These are phyloP conservation scores for Brachionus rotundiformis DNA, from an alignment of 1,140 invertebrate genomes.

Conservation along the genomic window DNA sequence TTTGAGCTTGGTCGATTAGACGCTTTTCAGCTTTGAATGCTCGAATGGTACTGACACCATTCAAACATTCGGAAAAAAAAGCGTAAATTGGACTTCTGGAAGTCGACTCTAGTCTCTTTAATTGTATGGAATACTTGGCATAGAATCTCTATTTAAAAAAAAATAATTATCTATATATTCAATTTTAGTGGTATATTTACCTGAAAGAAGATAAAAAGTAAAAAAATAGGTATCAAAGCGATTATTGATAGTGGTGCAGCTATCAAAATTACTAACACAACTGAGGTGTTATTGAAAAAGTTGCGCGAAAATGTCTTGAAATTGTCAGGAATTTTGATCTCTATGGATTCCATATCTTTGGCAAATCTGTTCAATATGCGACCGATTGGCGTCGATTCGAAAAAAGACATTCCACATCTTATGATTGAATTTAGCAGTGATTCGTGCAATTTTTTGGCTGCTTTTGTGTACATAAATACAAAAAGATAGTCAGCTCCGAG, in stretches of 20 bases:
- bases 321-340: conserved; percentile 62
- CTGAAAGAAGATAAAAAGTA: conserved; percentile 40
- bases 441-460: conserved; percentile 1
- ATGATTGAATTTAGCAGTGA: conserved; percentile 63
- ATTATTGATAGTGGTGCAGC: conserved; percentile 1
- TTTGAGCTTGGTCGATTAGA: conserved; percentile 61
- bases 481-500: background rate
- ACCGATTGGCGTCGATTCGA: conserved; percentile 76
- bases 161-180: no score
- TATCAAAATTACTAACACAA: conserved; percentile 47
- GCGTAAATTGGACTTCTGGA: conserved; percentile 95
- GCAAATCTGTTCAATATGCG: conserved; percentile 74
- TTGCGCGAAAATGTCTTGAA: conserved; percentile 21
- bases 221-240: conserved; percentile 24
- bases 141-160: conserved; percentile 66
- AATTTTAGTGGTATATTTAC: background rate
- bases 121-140: conserved; percentile 84
- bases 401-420: conserved; percentile 73
- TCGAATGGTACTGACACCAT: conserved; percentile 67
- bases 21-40: conserved; percentile 65
- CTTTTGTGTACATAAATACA: conserved; percentile 16
- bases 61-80: conserved; percentile 85
- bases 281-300: background rate
- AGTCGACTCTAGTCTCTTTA: conserved; percentile 91
- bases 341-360: conserved; percentile 66